Base-by-base conservation (phyloP, 2,888 invertebrate genomes). In the Cheilosia vulpina region DNA sequence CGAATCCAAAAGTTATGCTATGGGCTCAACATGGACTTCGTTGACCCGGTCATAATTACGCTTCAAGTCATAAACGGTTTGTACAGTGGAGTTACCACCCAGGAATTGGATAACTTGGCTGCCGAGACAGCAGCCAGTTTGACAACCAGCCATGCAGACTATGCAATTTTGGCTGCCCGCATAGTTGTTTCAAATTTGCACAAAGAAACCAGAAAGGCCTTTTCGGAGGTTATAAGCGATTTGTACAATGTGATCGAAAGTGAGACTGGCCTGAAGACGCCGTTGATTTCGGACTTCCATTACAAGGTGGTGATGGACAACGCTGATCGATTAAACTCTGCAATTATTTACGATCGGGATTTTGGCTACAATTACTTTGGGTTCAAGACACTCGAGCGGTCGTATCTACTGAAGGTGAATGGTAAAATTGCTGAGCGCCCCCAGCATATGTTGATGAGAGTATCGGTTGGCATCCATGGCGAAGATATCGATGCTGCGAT, bases 61-160 rank as follows among this genome's bases (percentile, higher is more conserved):
- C 92, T 96, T 87, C 98, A 98, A 93, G 99, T 99, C 0, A 98
- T 99, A 88, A 97, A 94, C 92, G 99, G 99, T 0, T 94, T 99
- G 50, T 99, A 99, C 92, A 95, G 97, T 82, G 99, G 99, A 15
- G 99, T 99, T 1, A 98, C 98, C 7, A 99, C 99, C 0, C 96
- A 98, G 19, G 98, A 99, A 91, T 93, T 99, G 88, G 99, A 99
- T 92, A 99, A 98, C 91, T 93, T 99, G 87, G 99, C 99, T 55
- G 99, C 99, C 0, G 99, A 99, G 93, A 99, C 97, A 50, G 98
- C 99, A n/a, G 99, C 99, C 13, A 97, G 97, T 38, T 97, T 99
- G 96, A 99, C 99, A 0, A 98, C 98, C 3, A 96, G 96, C 89
- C 99, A 99, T 93, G 98, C 99, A 0, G 99, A 99, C 93, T 99